Base-by-base conservation (phyloP, 2,888 invertebrate species). In the Parascotia fuliginaria region DNA sequence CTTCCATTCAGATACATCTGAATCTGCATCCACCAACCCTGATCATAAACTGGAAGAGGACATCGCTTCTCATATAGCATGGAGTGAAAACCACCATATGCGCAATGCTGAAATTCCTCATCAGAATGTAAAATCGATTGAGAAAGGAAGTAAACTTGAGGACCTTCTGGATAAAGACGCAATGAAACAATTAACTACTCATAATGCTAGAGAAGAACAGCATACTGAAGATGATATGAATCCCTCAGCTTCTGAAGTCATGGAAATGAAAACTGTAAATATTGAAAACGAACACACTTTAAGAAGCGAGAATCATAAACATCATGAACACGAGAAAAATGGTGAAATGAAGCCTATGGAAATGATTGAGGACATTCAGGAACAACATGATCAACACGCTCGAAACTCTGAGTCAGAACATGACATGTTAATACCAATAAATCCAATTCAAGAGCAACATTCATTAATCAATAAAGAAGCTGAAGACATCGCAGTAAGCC, bases 181-280 rank as follows among this genome's bases (percentile, higher is more conserved):
- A n/a, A 13, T 28, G 22, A 48, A 42, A 31, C 9, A 54, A 12
- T 22, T 49, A 0, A 31, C n/a, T 7, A 39, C 33, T 19, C 40
- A 41, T 3, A 34, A 41, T n/a, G 42, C 43, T n/a, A 37, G 42
- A 46, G 34, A 49, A 31, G 42, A 42, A 28, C 41, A 42, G 13
- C 14, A 37, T 15, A n/a, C 5, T 33, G 53, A 63, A 36, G 60
- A 66, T 13, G 75, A 75, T 40, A 73, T 75, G 69, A 42, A 53
- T 0, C 45, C 58, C 22, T 65, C 73, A 29, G 66, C 75, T 41
- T 75, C 75, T 27, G 67, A 69, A 44, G 51, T 62, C 16, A 60
- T 70, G 42, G 58, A 72, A 57, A 42, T 65, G 29, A 66, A 65
- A 51, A 33, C 64, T 24, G 56, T 65, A 33, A 42, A 60, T n/a